Evolutionary conservation across 2,888 invertebrate genomes (phyloP).

Genomic region (Phanerotoma sp.): DNA sequence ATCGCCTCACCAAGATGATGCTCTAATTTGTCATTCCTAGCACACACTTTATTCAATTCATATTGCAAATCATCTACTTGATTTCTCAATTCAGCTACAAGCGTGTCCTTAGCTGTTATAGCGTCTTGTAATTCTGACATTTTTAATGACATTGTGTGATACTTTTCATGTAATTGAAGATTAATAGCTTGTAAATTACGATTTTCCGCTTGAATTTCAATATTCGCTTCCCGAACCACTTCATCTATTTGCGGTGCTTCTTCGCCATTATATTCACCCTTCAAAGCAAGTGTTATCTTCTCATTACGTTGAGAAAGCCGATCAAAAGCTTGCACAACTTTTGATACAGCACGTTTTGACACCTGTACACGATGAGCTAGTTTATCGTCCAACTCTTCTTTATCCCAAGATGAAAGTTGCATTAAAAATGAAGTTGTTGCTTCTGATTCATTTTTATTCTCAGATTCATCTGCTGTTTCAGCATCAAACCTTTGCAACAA

Average conservation of each 20-base stretch:
- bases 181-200: constrained; percentile 87
- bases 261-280: constrained; percentile 76
- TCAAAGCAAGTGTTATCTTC: constrained; percentile 86
- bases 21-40: constrained; percentile 88
- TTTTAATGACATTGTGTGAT: constrained; percentile 89
- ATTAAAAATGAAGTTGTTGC: constrained; percentile 95
- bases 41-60: constrained; percentile 82
- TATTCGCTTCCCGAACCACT: constrained; percentile 80
- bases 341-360: constrained; percentile 93
- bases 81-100: constrained; percentile 92
- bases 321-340: constrained; percentile 96
- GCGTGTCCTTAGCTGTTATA: constrained; percentile 87
- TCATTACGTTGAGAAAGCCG: constrained; percentile 93
- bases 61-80: constrained; percentile 96
- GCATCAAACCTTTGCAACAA: constrained; percentile 95
- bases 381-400: constrained; percentile 95
- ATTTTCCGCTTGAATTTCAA: constrained; percentile 88
- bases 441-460: constrained; percentile 95
- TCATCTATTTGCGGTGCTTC: constrained; percentile 77
- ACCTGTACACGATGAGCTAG: constrained; percentile 94
- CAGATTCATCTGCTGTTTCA: constrained; percentile 94
- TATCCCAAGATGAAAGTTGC: constrained; percentile 96
- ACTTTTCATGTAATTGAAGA: constrained; percentile 88
- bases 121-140: constrained; percentile 87
- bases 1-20: constrained; percentile 91